These are phyloP conservation scores for Manacus vitellinus DNA, from an alignment of 2,113 vertebrate species.

Conservation along the genomic window DNA sequence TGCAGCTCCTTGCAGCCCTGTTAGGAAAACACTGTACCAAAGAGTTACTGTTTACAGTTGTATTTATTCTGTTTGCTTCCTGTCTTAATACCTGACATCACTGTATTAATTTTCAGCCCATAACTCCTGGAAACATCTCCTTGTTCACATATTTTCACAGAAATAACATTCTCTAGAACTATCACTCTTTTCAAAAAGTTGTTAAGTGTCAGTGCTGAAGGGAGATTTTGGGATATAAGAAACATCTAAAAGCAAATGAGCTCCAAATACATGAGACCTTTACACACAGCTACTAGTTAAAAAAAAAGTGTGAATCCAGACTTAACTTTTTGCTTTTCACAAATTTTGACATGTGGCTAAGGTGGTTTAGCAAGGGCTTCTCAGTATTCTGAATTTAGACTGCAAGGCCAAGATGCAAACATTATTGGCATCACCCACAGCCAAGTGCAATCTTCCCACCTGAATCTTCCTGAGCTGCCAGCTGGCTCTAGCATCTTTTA, in stretches of 20 bases:
- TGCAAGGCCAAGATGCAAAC: not conserved
- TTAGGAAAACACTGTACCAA: not conserved
- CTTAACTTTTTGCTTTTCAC: not conserved
- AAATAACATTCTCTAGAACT: not conserved
- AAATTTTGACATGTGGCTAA: not conserved
- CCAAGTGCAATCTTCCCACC: not conserved
- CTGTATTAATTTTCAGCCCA: not conserved
- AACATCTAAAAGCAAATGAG: not conserved
- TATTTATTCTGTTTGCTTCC: not conserved
- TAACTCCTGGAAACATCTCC: not conserved
- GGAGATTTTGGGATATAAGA: not conserved
- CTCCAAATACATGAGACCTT: not conserved
- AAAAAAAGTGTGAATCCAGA: not conserved
- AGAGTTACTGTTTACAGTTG: not conserved
- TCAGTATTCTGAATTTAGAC: not conserved
- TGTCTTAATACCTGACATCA: not conserved
- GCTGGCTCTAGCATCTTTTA: not conserved
- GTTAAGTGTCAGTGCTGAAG: not conserved
- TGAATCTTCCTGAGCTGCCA: not conserved
- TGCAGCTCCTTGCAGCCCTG: not conserved
- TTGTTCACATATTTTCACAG: not conserved
- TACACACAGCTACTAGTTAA: not conserved
- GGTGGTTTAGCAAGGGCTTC: not conserved
- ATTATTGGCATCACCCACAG: not conserved
- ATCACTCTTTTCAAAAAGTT: not conserved